Base-by-base conservation (phyloP, 2,888 invertebrate genomes). In the Anthoptus insignis region DNA sequence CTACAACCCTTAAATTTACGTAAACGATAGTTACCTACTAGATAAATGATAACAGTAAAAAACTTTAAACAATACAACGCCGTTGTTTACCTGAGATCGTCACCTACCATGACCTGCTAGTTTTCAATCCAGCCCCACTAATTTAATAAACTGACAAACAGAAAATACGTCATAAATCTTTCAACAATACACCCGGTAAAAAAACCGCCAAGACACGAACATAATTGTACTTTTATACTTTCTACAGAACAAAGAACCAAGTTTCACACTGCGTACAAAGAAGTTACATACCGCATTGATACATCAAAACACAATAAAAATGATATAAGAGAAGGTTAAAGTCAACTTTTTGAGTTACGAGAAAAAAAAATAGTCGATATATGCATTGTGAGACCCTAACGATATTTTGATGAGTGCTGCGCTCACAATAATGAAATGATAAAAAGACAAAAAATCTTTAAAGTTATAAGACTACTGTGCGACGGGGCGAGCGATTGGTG, bases 371-470 rank as follows among this genome's bases (percentile, higher is more conserved):
- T 83, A 83, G 83, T 77, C 88, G 86, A 88, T 88, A 88, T 79
- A 84, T 75, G 80, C 81, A 85, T 81, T 83, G 83, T 77, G 72
- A 73, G 76, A 65, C 73, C 77, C 73, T 73, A 91, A 91, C 89
- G 91, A 91, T 86, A 81, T 88, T 90, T 90, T 91, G 91, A 91
- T 91, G 89, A 88, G 82, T 83, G 47, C 5, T 27, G 7, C 3
- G 27, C 27, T 27, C 74, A 73, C 82, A 80, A 83, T 88, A 86
- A 90, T 88, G 84, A 89, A 89, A 89, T 85, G 83, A 86, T 80
- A 87, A 85, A 81, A 82, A 78, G 73, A 79, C 73, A 78, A 82
- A 80, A 81, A 63, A 63, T n/a, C 9, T 1, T 19, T 16, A 52
- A 42, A 66, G 50, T 75, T 78, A 78, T 73, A 76, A 80, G 80